Base-by-base conservation (phyloP, 1,140 invertebrate genomes). In the Elysia chlorotica region DNA sequence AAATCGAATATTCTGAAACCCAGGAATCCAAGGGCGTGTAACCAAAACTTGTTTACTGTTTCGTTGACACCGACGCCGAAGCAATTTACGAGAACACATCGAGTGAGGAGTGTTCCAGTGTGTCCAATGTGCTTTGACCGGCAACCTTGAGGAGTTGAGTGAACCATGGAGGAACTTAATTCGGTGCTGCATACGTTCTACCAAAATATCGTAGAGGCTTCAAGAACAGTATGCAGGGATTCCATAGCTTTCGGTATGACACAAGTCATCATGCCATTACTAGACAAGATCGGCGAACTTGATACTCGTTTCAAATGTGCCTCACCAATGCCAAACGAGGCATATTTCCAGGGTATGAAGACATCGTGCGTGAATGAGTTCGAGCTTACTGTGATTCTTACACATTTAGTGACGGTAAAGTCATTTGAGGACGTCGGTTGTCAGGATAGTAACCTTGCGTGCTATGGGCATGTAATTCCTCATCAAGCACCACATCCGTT, bases 301-400 rank as follows among this genome's bases (percentile, higher is more conserved):
- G 74, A 76, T 41, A 53, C 41, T n/a, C 65, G 74, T 28, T 69
- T 76, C 35, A 72, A 73, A 28, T 76, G 74, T 28, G 38, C 66
- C 5, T 71, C 59, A 1, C 74, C 74, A 5, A 28, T 73, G 59
- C 74, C 74, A 21, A 76, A 67, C 31, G 70, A 76, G 33, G 38
- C 61, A 0, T 73, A 76, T 54, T 76, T 76, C 33, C 65, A 68
- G 35, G 74, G 70, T 17, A 68, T 76, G 74, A 76, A 76, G 59
- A 38, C 71, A 6, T 62, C 70, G 35, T 54, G 65, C 25, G 59
- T 66, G 25, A 67, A 76, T 53, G 74, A 76, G 36, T 76, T 76
- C n/a, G 74, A 76, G 41, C 65, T 76, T 5, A 68, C 71, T 2
- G 74, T 76, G 3, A 67, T 76, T 19, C 65, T 76, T 6, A 71